phyloP scores from a whole-genome alignment of 2,888 invertebrate genomes.

The Oligia latruncula region DNA sequence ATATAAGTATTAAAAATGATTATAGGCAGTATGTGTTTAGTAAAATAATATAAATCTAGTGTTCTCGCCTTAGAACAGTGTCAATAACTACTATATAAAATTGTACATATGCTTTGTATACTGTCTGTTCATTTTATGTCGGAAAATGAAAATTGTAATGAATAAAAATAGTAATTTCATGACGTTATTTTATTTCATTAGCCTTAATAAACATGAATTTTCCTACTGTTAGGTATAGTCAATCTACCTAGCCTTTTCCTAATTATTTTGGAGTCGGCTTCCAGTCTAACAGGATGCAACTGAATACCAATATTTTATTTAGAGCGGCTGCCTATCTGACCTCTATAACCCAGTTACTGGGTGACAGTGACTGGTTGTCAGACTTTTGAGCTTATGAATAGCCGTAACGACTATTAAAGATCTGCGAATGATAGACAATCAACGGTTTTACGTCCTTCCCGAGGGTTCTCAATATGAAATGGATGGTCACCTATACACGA shows the following conservation, averaged over 20 bases:
- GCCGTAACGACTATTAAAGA: neutral
- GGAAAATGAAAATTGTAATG: slow-evolving; percentile 68
- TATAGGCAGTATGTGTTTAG: slow-evolving; percentile 48
- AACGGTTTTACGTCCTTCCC: neutral
- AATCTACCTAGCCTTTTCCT: neutral
- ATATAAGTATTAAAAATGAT: slow-evolving; percentile 36
- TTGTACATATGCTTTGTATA: slow-evolving; percentile 80
- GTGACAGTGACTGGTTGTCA: neutral
- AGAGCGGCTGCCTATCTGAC: too few relatives aligned
- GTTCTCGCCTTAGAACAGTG: slow-evolving; percentile 78
- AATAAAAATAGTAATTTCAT: slow-evolving; percentile 73
- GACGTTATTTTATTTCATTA: slow-evolving; percentile 41
- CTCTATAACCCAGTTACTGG: neutral
- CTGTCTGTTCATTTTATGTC: slow-evolving; percentile 74
- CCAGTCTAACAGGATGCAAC: neutral
- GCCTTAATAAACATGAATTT: neutral
- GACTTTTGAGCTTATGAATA: neutral
- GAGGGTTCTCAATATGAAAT: too few relatives aligned
- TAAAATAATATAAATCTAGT: slow-evolving; percentile 58
- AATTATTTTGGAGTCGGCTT: neutral
- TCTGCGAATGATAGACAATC: neutral
- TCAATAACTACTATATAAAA: slow-evolving; percentile 76
- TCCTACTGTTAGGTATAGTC: neutral
- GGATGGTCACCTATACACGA: neutral
- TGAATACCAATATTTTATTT: neutral